Base-by-base conservation (phyloP, 1,140 invertebrate genomes). In the Mya arenaria region DNA sequence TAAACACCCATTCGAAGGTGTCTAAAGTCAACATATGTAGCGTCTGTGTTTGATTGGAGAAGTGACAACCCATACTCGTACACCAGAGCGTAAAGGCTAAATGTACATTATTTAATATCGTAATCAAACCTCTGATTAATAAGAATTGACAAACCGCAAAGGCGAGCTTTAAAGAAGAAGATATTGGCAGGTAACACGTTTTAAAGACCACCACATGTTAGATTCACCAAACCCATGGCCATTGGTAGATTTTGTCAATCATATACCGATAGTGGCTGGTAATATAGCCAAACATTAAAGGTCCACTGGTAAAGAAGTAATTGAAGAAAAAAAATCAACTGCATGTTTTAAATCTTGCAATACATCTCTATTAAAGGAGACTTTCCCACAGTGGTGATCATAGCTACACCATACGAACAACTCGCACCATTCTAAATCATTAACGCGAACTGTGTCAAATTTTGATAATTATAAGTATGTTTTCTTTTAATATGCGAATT, bases 151-250 rank as follows among this genome's bases (percentile, higher is more conserved):
- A n/a, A n/a, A n/a, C n/a, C n/a, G n/a, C n/a, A n/a, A n/a, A n/a
- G n/a, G n/a, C n/a, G n/a, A n/a, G n/a, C n/a, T n/a, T n/a, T n/a
- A n/a, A n/a, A n/a, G n/a, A n/a, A n/a, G n/a, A n/a, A n/a, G n/a
- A n/a, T n/a, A n/a, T n/a, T n/a, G n/a, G n/a, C n/a, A n/a, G n/a
- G n/a, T n/a, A n/a, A n/a, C n/a, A n/a, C 34, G 69, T n/a, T 36
- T 73, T 17, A 73, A 73, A 23, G 69, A 73, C n/a, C 37, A 56
- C 17, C 44, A 73, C 25, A 36, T 73, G 32, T 73, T 73, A n/a
- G 69, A 73, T 58, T 6, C 32, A 3, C 69, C 69, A n/a, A 34
- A 56, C n/a, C 69, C 44, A 2, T n/a, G 55, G 23, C 17, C 52
- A 5, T 37, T 58, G 23, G n/a, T 28, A 8, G 69, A 55, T 56